Conservation (phyloP, 2,888 invertebrate genomes). For the Cremastinae sp. region DNA sequence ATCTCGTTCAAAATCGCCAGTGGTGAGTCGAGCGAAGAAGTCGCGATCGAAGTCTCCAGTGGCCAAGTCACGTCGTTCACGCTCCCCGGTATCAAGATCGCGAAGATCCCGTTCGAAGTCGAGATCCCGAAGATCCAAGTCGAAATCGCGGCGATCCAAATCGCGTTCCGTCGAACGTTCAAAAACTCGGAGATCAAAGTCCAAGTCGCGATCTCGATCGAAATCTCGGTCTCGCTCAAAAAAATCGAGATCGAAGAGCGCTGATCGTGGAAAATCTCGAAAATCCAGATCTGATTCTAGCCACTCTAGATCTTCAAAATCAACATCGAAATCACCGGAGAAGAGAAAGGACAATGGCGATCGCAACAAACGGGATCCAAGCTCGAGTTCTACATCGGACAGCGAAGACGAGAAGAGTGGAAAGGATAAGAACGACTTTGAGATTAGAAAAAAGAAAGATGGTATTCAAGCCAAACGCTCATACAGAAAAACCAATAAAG, state of each 20-base stretch:
- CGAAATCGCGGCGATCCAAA: conserved; percentile 64
- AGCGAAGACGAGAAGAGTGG: conserved; percentile 74
- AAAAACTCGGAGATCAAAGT: conserved; percentile 73
- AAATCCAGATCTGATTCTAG: conserved; percentile 78
- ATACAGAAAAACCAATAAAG: conserved; percentile 90
- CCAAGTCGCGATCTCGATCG: conserved; percentile 72
- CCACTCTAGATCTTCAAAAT: conserved; percentile 75
- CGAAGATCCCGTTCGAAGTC: conserved; percentile 70
- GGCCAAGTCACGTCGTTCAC: conserved; percentile 67
- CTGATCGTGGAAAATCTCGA: conserved; percentile 77
- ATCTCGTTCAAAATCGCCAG: conserved; percentile 75
- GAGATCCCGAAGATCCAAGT: conserved; percentile 71
- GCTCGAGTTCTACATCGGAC: conserved; percentile 70
- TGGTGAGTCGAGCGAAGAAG: conserved; percentile 70
- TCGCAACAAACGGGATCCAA: conserved; percentile 69
- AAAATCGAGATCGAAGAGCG: conserved; percentile 75
- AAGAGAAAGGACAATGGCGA: conserved; percentile 73
- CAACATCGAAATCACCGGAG: conserved; percentile 74
- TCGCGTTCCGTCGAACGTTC: conserved; percentile 74
- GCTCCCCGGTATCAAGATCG: conserved; percentile 69
- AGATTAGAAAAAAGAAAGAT: conserved; percentile 88
- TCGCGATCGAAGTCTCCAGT: conserved; percentile 76
- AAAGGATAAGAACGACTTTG: conserved; percentile 84
- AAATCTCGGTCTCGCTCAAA: conserved; percentile 75
- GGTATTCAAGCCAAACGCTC: conserved; percentile 93